Conservation (phyloP, 2,113 vertebrate genomes). For the Ammodytes marinus region DNA sequence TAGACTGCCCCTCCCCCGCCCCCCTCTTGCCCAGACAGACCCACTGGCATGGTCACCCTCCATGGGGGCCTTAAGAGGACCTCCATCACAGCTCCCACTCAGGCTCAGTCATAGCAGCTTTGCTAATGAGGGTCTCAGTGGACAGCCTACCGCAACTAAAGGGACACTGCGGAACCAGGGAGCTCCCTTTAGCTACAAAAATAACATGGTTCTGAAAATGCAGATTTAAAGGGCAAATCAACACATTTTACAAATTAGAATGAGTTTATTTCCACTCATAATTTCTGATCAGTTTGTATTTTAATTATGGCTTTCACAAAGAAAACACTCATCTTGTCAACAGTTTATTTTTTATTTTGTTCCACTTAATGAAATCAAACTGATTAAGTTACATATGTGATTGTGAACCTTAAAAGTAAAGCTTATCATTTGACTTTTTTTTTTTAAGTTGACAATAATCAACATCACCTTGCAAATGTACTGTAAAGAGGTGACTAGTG, state of each 20-base stretch:
- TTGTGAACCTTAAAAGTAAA: not conserved
- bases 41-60: conserved; percentile 57
- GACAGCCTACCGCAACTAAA: conserved; percentile 59
- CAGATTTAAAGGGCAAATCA: conserved; percentile 10
- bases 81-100: conserved; percentile 55
- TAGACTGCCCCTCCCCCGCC: conserved; percentile 40
- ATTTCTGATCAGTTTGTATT: not conserved
- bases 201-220: not conserved
- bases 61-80: conserved; percentile 41
- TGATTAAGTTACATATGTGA: not conserved
- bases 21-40: conserved; percentile 36
- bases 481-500: conserved; percentile 14
- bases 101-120: conserved; percentile 69
- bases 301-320: not conserved
- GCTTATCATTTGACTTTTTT: not conserved
- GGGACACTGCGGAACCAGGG: conserved; percentile 49
- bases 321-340: conserved; percentile 1
- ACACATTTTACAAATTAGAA: not conserved
- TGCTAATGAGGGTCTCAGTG: conserved; percentile 79
- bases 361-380: not conserved
- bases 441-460: not conserved
- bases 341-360: not conserved
- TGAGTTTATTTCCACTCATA: not conserved
- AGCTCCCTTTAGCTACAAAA: conserved; percentile 46
- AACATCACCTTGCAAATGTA: conserved; percentile 5